Percentiles rank a stretch among this genome's conserved stretches.
phyloP scores from a whole-genome alignment of 2,113 vertebrate species.

The Malurus cyaneus region DNA sequence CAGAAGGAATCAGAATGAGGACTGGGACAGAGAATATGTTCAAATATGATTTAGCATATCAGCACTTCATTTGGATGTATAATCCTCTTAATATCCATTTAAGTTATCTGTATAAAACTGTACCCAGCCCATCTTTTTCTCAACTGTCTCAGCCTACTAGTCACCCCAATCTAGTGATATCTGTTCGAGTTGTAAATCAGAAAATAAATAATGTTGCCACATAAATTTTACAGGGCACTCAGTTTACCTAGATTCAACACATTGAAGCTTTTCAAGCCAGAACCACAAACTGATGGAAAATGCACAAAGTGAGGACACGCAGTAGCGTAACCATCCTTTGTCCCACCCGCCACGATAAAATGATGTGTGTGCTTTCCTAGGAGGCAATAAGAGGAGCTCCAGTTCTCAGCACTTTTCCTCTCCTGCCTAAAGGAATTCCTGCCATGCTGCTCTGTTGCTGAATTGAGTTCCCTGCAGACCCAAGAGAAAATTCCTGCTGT shows the following conservation, averaged over 20 bases:
- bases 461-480: neutral
- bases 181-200: neutral
- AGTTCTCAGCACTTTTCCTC: neutral
- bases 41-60: neutral
- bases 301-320: neutral
- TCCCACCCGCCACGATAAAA: neutral
- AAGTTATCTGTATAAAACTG: neutral
- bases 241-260: neutral
- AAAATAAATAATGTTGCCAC: neutral
- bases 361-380: rapidly evolving
- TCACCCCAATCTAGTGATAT: neutral
- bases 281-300: neutral
- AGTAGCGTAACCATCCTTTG: neutral
- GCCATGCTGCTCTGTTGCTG: neutral
- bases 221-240: neutral
- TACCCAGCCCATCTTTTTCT: neutral
- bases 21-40: neutral
- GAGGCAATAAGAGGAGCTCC: neutral
- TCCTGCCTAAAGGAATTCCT: neutral
- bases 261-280: neutral
- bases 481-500: neutral
- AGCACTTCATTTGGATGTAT: neutral
- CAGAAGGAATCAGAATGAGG: neutral
- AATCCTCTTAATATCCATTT: neutral
- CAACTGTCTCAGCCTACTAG: neutral